Conservation (phyloP, 64 coral and sea anemone genomes). For the Montipora sp. region DNA sequence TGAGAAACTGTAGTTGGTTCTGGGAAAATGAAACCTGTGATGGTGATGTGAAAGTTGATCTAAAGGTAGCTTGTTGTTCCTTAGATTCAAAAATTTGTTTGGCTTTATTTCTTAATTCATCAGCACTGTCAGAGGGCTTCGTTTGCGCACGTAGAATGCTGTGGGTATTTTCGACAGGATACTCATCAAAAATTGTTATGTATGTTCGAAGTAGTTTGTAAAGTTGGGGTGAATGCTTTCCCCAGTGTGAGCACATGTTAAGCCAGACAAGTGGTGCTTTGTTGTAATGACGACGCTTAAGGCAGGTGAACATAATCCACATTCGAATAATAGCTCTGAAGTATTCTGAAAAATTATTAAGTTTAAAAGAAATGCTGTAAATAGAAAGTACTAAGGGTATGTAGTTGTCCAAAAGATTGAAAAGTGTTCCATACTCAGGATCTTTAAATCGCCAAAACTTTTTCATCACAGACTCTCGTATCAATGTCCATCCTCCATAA, state of each 20-base stretch:
- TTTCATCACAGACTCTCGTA: background rate
- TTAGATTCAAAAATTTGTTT: slow-evolving; percentile 12
- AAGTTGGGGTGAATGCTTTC: slow-evolving; percentile 31
- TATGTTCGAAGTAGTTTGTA: background rate
- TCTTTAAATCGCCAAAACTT: slow-evolving; percentile 21
- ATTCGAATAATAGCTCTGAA: slow-evolving; percentile 53
- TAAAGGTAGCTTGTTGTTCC: background rate
- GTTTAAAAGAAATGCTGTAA: background rate
- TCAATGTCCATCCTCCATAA: slow-evolving; percentile 10
- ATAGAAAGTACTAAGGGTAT: too few species aligned
- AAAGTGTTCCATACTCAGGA: background rate
- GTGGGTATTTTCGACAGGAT: slow-evolving; percentile 65
- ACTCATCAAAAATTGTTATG: slow-evolving; percentile 52
- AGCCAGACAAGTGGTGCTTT: slow-evolving; percentile 56
- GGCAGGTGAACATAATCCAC: slow-evolving; percentile 46
- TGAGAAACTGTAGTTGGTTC: background rate
- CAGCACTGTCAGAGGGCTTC: slow-evolving; percentile 23
- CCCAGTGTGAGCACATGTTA: slow-evolving; percentile 35
- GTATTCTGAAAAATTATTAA: slow-evolving; percentile 50
- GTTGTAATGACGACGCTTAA: slow-evolving; percentile 58
- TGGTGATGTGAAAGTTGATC: background rate
- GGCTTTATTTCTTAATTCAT: slow-evolving; percentile 22
- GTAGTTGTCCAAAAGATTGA: slow-evolving; percentile 30
- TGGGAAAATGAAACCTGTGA: background rate
- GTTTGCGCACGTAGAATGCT: slow-evolving; percentile 53